Base-by-base conservation (phyloP, 2,797 vertebrate genomes). In the Coendou prehensilis region DNA sequence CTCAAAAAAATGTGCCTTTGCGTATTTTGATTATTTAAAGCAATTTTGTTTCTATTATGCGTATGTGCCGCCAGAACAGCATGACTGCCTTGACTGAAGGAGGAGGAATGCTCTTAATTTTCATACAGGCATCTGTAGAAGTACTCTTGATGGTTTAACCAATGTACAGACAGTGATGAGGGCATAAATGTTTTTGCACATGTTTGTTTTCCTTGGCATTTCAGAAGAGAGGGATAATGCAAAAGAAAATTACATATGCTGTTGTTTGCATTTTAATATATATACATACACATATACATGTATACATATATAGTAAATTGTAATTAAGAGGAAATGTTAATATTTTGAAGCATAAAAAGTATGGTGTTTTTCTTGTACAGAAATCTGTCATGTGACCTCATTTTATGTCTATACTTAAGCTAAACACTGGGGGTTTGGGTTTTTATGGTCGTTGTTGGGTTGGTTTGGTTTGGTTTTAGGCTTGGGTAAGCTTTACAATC, bases 11-110 rank as follows among this genome's bases (percentile, higher is more conserved):
- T 97, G 89, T 98, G 97, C 98, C 98, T 98, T 98, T 98, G 98
- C 98, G 97, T 98, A 98, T 98, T 98, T 98, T 98, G 98, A 98
- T 98, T 98, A 98, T 98, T 98, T 98, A 98, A 98, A 98, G 98
- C 97, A 98, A 98, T 98, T 98, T 98, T 98, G 96, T 97, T 98
- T 98, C 98, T 98, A 97, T 98, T 97, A 98, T 98, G 93, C 28
- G 2, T 97, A 96, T 97, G 94, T 98, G 95, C 90, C 82, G 95
- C 97, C 98, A 98, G 97, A 98, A 97, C 97, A 98, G 98, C 98
- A 93, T 98, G 98, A 97, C 97, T 96, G 84, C 97, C 96, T 97
- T 97, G 98, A 98, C 97, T 98, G 97, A 98, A 97, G 96, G 96
- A 97, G 94, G 93, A 82, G 97, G 96, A 98, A 97, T 86, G 97